Percentiles rank a stretch among this genome's conserved stretches.
These are phyloP conservation scores for Capromys pilorides DNA, from an alignment of 2,797 vertebrate species.

Conservation along the genomic window DNA sequence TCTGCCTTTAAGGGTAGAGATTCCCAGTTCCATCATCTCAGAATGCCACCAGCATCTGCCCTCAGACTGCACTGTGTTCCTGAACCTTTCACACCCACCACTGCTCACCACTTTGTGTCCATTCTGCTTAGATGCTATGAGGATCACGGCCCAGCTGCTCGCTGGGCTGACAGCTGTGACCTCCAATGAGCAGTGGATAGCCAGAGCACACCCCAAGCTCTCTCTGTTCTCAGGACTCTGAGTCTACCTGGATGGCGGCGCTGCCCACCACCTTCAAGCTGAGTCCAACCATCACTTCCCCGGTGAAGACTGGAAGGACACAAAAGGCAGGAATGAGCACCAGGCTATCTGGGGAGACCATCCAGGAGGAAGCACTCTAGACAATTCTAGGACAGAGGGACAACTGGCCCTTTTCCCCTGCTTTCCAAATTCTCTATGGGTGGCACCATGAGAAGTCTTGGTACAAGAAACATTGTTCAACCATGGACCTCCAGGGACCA, in stretches of 20 bases:
- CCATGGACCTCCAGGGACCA: neutral
- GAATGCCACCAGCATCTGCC: neutral
- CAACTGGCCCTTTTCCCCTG: neutral
- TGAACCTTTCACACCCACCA: neutral
- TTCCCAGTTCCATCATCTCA: neutral
- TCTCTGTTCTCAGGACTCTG: neutral
- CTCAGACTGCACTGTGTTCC: neutral
- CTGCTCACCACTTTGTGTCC: neutral
- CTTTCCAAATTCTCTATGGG: neutral
- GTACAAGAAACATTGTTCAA: neutral
- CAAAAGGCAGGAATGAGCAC: neutral
- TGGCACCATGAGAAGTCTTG: neutral
- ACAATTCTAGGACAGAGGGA: rapidly evolving
- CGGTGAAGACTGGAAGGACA: neutral
- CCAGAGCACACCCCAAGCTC: neutral
- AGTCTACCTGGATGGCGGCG: neutral
- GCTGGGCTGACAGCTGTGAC: neutral
- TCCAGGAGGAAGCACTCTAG: neutral
- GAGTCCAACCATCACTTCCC: neutral
- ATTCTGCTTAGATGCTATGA: neutral
- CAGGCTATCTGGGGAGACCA: neutral
- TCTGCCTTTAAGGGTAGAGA: neutral
- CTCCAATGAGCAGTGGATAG: neutral
- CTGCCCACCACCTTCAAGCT: neutral
- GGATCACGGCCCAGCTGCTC: neutral